Evolutionary conservation across 2,888 invertebrate species (phyloP), one percentile per base, ranked within the genome.

Genomic region (Ormyrus nitidulus): DNA sequence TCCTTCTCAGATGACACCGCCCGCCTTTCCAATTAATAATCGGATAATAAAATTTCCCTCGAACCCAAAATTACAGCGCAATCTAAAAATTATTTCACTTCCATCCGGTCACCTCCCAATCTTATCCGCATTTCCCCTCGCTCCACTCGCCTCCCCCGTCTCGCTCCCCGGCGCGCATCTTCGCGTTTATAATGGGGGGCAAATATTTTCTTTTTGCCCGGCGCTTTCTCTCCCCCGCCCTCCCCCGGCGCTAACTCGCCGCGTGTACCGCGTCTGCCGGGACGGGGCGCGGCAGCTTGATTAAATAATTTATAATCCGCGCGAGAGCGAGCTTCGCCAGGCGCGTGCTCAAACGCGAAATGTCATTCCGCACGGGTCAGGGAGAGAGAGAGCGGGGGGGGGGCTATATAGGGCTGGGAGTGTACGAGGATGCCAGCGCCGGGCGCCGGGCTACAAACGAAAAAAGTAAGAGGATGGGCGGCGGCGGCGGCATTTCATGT

Each of bases 261-360:
- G 46, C 9, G 58, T 56, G 79, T 77, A 69, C 13, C 34, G 34
- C 34, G 34, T 34, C 34, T 34, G 34, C 34, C 56, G 13, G 81
- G 74, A 11, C 34, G 59, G 69, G 73, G 59, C 66, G 73, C 62
- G 76, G 78, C 79, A 82, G 84, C 87, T 89, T 89, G 89, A 89
- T 90, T 89, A 89, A 89, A 90, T 89, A 89, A 89, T 90, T 90
- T 89, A 88, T 89, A 88, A 89, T 88, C 86, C 85, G 80, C 70
- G 54, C 34, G 34, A 34, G 34, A 34, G 34, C 34, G 4, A 34
- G 34, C 71, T 88, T 86, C 85, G 80, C 66, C 19, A 53, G 64
- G 46, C 53, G 69, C 69, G 64, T 62, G 76, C 81, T 80, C 80
- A 83, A 84, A 83, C 83, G 82, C 79, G 85, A 87, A 88, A 88